These are phyloP conservation scores for Latheticus oryzae DNA, from an alignment of 2,888 invertebrate species.

Conservation along the genomic window DNA sequence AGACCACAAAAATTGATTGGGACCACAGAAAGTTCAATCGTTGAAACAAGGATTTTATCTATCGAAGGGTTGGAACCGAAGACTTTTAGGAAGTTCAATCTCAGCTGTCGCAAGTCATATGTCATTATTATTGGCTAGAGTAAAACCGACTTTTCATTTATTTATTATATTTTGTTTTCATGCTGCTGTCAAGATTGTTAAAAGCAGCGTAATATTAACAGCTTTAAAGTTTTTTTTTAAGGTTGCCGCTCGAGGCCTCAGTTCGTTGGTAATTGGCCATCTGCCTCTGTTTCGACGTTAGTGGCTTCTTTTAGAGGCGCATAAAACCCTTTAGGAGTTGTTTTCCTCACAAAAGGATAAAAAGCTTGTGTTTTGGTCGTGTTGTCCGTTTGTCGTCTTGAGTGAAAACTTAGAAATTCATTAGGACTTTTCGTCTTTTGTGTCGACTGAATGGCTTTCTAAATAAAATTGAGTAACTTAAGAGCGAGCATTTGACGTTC, in stretches of 20 bases:
- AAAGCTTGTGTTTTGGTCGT: slow-evolving; percentile 32
- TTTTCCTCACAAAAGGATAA: slow-evolving; percentile 28
- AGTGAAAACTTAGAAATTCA: slow-evolving; percentile 31
- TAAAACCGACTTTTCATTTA: too few species aligned
- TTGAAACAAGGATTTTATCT: slow-evolving; percentile 9
- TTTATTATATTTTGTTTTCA: too few species aligned
- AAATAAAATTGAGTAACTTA: slow-evolving; percentile 10
- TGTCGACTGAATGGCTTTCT: slow-evolving; percentile 23
- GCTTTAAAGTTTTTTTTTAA: too few species aligned
- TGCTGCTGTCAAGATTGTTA: too few species aligned
- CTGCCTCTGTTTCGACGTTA: slow-evolving; percentile 8
- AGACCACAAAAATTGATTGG: slow-evolving; percentile 35
- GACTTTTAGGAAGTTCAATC: too few species aligned
- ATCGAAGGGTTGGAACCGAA: background rate
- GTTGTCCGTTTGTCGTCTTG: slow-evolving; percentile 28
- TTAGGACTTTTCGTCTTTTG: slow-evolving; percentile 28
- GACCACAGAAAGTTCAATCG: slow-evolving; percentile 35
- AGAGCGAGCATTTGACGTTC: slow-evolving; percentile 1
- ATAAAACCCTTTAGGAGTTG: slow-evolving; percentile 19
- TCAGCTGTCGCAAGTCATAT: too few species aligned
- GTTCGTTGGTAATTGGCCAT: slow-evolving; percentile 25
- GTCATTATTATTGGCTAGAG: too few species aligned
- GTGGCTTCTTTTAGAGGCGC: slow-evolving; percentile 18
- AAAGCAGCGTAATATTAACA: too few species aligned
- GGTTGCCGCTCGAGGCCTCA: too few species aligned